These are phyloP conservation scores for Parnassius glacialis DNA, from an alignment of 2,888 invertebrate genomes.

Conservation along the genomic window DNA sequence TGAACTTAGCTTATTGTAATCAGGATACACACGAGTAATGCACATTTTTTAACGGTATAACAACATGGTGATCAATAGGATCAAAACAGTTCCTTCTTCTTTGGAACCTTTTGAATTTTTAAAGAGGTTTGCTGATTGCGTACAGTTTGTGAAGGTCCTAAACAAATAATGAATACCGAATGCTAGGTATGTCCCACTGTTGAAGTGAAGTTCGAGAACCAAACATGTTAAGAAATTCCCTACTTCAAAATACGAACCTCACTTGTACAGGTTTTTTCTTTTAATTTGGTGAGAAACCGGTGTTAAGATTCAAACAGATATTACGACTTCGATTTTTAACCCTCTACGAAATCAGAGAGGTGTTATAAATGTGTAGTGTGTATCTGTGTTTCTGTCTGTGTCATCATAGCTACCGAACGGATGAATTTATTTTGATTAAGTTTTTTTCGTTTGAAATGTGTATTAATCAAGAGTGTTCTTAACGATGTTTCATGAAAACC, in stretches of 20 bases:
- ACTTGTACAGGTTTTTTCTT: slow-evolving; percentile 6
- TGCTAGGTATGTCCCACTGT: background rate
- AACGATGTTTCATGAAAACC: no score
- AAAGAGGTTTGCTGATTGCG: background rate
- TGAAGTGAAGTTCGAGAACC: slow-evolving; percentile 5
- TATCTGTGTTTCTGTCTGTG: no score
- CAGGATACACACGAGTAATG: no score
- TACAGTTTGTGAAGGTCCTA: slow-evolving; percentile 8
- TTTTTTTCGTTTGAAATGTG: no score
- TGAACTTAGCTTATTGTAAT: no score
- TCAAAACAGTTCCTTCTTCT: background rate
- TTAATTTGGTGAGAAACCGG: slow-evolving; percentile 1
- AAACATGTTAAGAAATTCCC: background rate
- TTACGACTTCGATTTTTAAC: no score
- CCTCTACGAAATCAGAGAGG: no score
- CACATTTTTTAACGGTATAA: no score
- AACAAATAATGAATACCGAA: slow-evolving; percentile 8
- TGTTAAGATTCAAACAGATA: background rate
- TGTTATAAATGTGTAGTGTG: no score
- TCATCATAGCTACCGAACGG: no score
- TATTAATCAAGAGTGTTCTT: no score
- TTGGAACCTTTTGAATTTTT: background rate
- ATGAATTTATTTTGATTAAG: no score
- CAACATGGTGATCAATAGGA: background rate
- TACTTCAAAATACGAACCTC: background rate